Evolutionary conservation across 2,113 vertebrate genomes (phyloP).

Genomic region (Peromyscus leucopus): DNA sequence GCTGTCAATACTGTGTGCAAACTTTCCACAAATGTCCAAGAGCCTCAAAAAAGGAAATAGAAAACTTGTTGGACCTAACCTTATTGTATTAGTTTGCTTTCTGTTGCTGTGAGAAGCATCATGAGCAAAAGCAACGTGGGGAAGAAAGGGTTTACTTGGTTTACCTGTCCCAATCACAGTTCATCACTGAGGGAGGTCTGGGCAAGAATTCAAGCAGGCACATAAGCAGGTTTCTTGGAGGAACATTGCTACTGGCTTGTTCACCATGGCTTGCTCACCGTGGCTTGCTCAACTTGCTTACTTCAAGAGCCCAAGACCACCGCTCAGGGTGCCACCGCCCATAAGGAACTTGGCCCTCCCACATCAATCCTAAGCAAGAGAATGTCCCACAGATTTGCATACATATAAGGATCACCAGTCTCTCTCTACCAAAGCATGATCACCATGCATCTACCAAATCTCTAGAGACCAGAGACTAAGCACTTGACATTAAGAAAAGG

Average conservation of each 20-base stretch:
- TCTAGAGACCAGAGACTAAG: neutral
- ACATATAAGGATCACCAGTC: neutral
- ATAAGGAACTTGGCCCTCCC: neutral
- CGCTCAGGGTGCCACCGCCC: neutral
- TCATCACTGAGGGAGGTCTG: neutral
- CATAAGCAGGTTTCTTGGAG: neutral
- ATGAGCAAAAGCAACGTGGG: neutral
- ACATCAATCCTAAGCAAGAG: neutral
- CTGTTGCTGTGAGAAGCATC: no score
- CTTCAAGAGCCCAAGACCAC: neutral
- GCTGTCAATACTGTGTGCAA: neutral
- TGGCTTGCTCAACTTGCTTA: neutral
- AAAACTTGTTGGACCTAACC: constrained; percentile 5
- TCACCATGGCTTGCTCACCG: neutral
- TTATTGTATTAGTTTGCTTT: neutral
- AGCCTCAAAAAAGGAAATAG: neutral
- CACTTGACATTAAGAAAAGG: neutral
- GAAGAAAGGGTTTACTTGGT: neutral
- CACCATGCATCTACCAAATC: neutral
- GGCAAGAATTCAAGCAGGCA: neutral
- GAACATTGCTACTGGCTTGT: neutral
- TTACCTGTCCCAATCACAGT: neutral
- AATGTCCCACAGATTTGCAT: neutral
- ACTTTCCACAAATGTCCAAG: neutral
- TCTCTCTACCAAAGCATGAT: neutral